Conservation (phyloP, 2,888 invertebrate species). For the Chrysolina haemoptera region DNA sequence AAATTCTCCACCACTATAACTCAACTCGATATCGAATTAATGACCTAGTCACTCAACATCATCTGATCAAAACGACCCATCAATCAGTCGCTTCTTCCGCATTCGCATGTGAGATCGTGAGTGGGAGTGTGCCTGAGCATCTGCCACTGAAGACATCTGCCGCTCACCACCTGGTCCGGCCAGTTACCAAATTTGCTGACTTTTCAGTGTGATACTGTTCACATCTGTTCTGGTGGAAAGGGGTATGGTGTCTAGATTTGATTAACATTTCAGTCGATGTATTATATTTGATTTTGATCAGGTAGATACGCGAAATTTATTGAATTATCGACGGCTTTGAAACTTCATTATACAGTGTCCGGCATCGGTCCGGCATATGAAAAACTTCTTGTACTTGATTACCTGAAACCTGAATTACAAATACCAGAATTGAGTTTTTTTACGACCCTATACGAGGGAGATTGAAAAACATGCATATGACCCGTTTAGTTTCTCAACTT, state of each 20-base stretch:
- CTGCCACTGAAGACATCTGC: conserved; percentile 47
- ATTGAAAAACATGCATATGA: no score
- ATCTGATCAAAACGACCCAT: conserved; percentile 40
- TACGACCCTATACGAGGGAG: no score
- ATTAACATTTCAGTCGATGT: background rate
- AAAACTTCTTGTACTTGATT: no score
- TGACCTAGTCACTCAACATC: conserved; percentile 36
- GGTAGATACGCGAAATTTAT: no score
- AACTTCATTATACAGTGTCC: no score
- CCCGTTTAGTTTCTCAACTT: no score
- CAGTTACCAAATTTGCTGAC: background rate
- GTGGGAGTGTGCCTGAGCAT: conserved; percentile 45
- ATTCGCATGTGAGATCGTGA: conserved; percentile 19
- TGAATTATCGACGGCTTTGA: no score
- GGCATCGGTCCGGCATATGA: no score
- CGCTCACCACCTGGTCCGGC: conserved; percentile 30
- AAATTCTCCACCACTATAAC: background rate
- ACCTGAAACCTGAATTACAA: no score
- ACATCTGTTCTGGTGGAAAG: background rate
- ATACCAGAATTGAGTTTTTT: no score
- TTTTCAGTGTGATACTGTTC: background rate
- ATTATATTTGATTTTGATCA: background rate
- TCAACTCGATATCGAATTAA: conserved; percentile 36
- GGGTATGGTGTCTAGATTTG: background rate
- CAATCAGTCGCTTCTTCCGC: conserved; percentile 43